A percentile compares a stretch with the other conserved stretches of the same genome.
phyloP scores from a whole-genome alignment of 2,113 vertebrate species.

The Opisthocomus hoazin region DNA sequence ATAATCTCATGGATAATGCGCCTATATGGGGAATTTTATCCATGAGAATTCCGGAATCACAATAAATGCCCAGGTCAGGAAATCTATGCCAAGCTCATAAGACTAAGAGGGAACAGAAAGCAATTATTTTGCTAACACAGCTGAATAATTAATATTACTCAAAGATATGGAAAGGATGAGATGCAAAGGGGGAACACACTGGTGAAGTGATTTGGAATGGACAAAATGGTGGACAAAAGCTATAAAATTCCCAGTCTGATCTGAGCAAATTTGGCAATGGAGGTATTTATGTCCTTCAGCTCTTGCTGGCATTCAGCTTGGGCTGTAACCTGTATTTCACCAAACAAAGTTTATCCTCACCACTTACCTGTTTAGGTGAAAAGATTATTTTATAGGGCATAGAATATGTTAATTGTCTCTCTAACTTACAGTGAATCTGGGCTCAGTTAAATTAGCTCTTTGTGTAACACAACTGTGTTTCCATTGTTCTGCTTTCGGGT shows the following conservation, averaged over 20 bases:
- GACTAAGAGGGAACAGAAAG: not conserved
- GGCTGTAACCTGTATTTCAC: not conserved
- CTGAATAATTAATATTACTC: not conserved
- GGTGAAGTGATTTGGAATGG: not conserved
- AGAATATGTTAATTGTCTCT: not conserved
- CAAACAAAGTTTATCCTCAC: not conserved
- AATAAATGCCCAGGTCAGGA: not conserved
- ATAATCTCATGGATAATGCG: not conserved
- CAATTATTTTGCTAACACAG: not conserved
- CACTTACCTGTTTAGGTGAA: not conserved
- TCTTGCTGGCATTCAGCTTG: not conserved
- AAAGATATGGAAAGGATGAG: not conserved
- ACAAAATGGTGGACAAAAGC: not conserved
- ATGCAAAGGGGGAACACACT: not conserved
- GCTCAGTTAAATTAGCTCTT: not conserved
- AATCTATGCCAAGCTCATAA: not conserved
- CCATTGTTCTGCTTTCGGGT: not conserved
- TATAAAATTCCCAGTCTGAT: not conserved
- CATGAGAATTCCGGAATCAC: not conserved
- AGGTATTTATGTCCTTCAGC: not conserved
- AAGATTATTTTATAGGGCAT: not conserved
- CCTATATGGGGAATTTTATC: conserved; percentile 13
- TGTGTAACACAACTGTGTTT: not conserved
- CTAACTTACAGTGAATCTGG: not conserved
- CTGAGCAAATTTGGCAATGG: not conserved